phyloP scores from a whole-genome alignment of 2,113 vertebrate genomes.

The Esox niger region DNA sequence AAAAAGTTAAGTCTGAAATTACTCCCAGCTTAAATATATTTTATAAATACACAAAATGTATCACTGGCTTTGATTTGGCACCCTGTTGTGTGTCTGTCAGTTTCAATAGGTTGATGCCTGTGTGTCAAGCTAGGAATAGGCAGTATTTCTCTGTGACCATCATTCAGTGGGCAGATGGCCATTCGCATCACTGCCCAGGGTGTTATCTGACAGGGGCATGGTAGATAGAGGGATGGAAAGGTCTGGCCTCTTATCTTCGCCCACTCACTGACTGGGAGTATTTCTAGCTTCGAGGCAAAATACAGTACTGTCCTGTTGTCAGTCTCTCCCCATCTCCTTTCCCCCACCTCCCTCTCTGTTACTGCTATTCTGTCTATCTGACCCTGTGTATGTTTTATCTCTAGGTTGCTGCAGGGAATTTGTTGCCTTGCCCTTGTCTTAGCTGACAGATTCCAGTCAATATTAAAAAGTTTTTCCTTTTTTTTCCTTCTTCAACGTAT shows the following conservation, averaged over 20 bases:
- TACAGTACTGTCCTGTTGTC: background rate
- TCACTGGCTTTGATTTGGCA: too few relatives aligned
- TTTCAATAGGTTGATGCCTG: too few relatives aligned
- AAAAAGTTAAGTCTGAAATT: too few relatives aligned
- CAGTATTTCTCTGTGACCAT: background rate
- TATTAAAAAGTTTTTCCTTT: slow-evolving; percentile 20
- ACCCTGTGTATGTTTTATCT: slow-evolving; percentile 14
- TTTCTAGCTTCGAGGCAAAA: too few relatives aligned
- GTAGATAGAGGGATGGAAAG: too few relatives aligned
- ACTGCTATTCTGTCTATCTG: slow-evolving; percentile 2
- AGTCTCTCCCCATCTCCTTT: background rate
- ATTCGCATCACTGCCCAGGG: slow-evolving; percentile 7
- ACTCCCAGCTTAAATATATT: too few relatives aligned
- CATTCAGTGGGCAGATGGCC: background rate
- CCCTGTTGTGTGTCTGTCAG: too few relatives aligned
- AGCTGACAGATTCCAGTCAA: slow-evolving; percentile 23
- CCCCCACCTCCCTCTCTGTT: background rate
- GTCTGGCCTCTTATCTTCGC: background rate
- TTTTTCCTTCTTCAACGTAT: too few relatives aligned
- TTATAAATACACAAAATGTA: too few relatives aligned
- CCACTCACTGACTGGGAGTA: background rate
- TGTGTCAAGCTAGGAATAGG: too few relatives aligned
- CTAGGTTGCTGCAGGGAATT: slow-evolving; percentile 10
- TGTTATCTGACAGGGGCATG: background rate
- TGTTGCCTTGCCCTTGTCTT: slow-evolving; percentile 12